Conservation (phyloP, 1,140 invertebrate species). For the Tetramorium simillimum region DNA sequence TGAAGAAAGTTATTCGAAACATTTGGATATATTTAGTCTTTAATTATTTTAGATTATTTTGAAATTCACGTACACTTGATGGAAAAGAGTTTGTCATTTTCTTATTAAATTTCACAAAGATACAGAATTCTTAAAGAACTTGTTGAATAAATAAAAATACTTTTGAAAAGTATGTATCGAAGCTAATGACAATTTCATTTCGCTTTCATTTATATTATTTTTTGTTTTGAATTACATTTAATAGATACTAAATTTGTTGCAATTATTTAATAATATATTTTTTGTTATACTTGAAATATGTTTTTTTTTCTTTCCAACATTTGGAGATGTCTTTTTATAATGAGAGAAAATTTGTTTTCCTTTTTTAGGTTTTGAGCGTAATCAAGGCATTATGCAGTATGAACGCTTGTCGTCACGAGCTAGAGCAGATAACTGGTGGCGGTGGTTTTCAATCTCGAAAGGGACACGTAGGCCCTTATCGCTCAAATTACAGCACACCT, state of each 20-base stretch:
- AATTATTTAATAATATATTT: not conserved
- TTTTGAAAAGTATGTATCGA: not conserved
- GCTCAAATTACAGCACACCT: slow-evolving; percentile 24
- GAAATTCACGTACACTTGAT: no score
- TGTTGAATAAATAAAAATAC: not conserved
- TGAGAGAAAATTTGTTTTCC: slow-evolving; percentile 11
- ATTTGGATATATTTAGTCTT: no score
- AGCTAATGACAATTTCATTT: not conserved
- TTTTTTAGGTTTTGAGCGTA: slow-evolving; percentile 87
- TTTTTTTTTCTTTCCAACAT: not conserved
- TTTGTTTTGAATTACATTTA: not conserved
- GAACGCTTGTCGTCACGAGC: slow-evolving; percentile 89
- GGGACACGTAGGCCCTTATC: slow-evolving; percentile 73
- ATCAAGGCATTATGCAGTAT: slow-evolving; percentile 90
- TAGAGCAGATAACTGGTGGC: slow-evolving; percentile 85
- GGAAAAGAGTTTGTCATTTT: no score
- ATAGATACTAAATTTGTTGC: not conserved
- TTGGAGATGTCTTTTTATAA: not conserved
- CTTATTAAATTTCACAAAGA: no score
- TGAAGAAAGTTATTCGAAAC: no score
- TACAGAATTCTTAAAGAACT: not conserved
- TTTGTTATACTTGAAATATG: not conserved
- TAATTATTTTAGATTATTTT: no score
- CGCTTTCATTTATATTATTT: not conserved
- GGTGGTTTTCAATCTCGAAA: slow-evolving; percentile 82